Evolutionary conservation across 1,140 invertebrate genomes (phyloP).

Genomic region (Cyclargus thomasi): DNA sequence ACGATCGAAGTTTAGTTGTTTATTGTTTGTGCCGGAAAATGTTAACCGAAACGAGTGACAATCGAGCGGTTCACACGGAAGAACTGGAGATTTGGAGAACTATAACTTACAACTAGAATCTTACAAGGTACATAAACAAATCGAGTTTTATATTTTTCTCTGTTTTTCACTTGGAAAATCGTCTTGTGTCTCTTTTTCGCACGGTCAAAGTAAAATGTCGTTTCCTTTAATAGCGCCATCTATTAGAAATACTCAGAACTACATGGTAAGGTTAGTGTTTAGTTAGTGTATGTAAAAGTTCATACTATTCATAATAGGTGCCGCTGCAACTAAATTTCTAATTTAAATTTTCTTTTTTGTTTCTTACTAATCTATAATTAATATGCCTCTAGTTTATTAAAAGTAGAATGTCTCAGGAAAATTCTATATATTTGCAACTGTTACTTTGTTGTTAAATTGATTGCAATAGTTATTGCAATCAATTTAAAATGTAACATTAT

Average conservation of each 20-base stretch:
- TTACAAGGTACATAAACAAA: conserved; percentile 6
- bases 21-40: neutral
- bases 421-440: too few relatives aligned
- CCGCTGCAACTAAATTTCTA: neutral
- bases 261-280: neutral
- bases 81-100: conserved; percentile 3
- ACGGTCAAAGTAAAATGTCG: neutral
- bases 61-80: neutral
- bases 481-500: neutral
- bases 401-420: too few relatives aligned
- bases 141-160: conserved; percentile 10
- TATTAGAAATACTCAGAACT: neutral
- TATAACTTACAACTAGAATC: neutral
- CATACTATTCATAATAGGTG: neutral
- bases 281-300: neutral
- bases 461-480: neutral
- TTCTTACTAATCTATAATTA: too few relatives aligned
- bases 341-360: too few relatives aligned
- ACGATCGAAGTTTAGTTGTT: neutral
- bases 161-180: neutral
- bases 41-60: neutral
- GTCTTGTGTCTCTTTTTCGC: neutral
- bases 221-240: neutral
- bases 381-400: too few relatives aligned
- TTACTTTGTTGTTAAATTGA: neutral